Evolutionary conservation across 2,797 vertebrate species (phyloP).

Genomic region (Cryptoprocta ferox): DNA sequence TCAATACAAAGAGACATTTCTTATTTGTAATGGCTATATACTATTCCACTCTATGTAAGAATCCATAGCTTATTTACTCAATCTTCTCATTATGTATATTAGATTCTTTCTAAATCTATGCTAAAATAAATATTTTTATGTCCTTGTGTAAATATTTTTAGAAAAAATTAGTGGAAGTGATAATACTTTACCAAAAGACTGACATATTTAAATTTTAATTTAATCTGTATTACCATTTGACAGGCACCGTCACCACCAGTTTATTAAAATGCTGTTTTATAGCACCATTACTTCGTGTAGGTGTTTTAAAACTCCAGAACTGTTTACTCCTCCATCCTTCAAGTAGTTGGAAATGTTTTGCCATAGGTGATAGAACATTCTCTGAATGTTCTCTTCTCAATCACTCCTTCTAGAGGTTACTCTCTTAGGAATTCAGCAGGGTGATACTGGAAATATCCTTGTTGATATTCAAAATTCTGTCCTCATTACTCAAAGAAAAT

Average conservation of each 20-base stretch:
- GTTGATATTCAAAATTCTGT: neutral
- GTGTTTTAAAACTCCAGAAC: constrained; percentile 48
- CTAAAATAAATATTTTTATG: constrained; percentile 11
- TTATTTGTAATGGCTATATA: constrained; percentile 43
- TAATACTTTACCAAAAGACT: neutral
- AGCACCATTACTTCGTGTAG: neutral
- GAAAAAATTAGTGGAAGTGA: neutral
- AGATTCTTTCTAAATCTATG: constrained; percentile 37
- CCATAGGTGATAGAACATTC: neutral
- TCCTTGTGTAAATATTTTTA: neutral
- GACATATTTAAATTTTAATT: constrained; percentile 10
- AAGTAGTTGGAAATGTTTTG: neutral
- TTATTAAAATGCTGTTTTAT: neutral
- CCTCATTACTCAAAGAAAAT: constrained; percentile 4
- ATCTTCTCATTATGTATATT: neutral
- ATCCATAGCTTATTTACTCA: neutral
- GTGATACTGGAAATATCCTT: neutral
- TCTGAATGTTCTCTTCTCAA: neutral
- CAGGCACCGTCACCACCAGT: neutral
- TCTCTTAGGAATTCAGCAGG: neutral
- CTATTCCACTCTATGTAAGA: neutral
- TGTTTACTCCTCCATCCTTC: neutral
- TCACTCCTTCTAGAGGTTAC: neutral
- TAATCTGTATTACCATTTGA: neutral
- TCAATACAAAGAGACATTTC: neutral